Conservation (phyloP, 2,113 vertebrate species). For the Lota lota region DNA sequence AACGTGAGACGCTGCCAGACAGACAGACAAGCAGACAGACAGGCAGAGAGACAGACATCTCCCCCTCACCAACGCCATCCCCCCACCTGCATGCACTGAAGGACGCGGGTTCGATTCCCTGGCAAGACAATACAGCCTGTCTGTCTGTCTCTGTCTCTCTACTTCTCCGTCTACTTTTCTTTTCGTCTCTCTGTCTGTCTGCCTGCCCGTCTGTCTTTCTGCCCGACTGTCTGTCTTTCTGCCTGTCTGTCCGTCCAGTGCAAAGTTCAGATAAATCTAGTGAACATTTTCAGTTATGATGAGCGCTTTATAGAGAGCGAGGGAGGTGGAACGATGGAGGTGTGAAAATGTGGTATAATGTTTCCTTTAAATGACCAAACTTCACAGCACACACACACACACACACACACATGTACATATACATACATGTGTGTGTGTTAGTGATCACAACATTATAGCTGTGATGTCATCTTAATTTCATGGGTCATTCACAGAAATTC, state of each 20-base stretch:
- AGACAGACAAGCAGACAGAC: constrained; percentile 22
- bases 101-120: no score
- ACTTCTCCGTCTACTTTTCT: not conserved
- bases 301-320: constrained; percentile 3
- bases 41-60: constrained; percentile 12
- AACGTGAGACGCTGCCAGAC: constrained; percentile 19
- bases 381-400: constrained; percentile 56
- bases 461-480: no score
- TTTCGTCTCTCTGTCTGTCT: not conserved
- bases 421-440: not conserved
- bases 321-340: constrained; percentile 46
- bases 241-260: not conserved
- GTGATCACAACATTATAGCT: not conserved
- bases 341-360: constrained; percentile 67
- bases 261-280: not conserved
- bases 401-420: constrained; percentile 6
- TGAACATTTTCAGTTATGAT: not conserved
- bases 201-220: not conserved
- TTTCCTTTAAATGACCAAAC: constrained; percentile 68
- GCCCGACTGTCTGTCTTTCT: not conserved
- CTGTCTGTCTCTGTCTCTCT: not conserved
- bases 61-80: not conserved
- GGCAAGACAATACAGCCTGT: not conserved
- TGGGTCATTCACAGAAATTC: no score
- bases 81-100: no score